These are phyloP conservation scores for Amphiprion clarkii DNA, from an alignment of 2,797 vertebrate genomes.

Conservation along the genomic window DNA sequence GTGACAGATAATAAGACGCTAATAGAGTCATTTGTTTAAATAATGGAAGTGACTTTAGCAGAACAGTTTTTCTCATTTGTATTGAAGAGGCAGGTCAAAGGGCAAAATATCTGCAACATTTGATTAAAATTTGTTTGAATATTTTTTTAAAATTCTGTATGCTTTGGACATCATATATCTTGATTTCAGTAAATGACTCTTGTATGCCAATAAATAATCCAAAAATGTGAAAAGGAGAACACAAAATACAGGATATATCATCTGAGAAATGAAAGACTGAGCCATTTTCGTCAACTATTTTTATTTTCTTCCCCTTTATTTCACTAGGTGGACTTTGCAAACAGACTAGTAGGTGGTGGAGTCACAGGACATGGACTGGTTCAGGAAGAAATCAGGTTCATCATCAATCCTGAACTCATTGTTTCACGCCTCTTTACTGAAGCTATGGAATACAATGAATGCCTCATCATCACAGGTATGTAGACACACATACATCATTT, in stretches of 20 bases:
- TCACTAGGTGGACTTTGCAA: slow-evolving; percentile 98
- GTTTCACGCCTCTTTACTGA: slow-evolving; percentile 97
- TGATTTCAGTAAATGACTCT: background rate
- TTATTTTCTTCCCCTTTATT: background rate
- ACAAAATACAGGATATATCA: background rate
- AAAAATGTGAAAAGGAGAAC: background rate
- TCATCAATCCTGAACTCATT: slow-evolving; percentile 98
- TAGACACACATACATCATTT: background rate
- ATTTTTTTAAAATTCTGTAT: too few relatives aligned
- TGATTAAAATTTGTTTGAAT: background rate
- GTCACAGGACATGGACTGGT: slow-evolving; percentile 95
- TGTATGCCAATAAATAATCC: background rate
- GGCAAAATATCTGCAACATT: background rate
- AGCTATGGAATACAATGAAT: slow-evolving; percentile 94
- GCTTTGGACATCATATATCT: too few relatives aligned
- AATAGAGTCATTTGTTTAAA: slow-evolving; percentile 63
- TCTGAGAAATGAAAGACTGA: background rate
- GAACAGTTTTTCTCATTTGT: slow-evolving; percentile 30
- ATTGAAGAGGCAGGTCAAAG: slow-evolving; percentile 17
- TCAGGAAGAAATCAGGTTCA: slow-evolving; percentile 97
- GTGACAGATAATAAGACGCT: slow-evolving; percentile 60
- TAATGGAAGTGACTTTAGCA: slow-evolving; percentile 38
- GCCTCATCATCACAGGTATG: slow-evolving; percentile 97
- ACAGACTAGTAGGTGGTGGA: slow-evolving; percentile 95
- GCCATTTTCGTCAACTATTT: background rate